Evolutionary conservation across 2,888 invertebrate species (phyloP), one percentile per base, ranked within the genome.

Genomic region (Andrena haemorrhoa): DNA sequence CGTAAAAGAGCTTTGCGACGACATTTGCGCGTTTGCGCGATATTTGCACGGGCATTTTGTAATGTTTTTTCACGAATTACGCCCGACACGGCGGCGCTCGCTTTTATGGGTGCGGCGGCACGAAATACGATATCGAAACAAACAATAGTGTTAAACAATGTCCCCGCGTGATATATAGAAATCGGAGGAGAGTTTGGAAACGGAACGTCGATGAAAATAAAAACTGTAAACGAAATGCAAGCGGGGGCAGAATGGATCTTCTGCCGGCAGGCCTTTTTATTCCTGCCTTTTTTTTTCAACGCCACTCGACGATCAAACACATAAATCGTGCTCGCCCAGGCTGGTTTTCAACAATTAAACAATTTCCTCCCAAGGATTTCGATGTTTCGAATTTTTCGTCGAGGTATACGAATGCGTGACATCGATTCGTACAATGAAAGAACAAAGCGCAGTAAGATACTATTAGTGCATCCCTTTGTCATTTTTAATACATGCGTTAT

Each of bases 111-210:
- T 53, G 68, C 35, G 70, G 51, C 79, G 29, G 23, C 8, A 23
- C 78, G 71, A 83, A 83, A 83, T 78, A 68, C 79, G 83, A 83
- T 71, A 72, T 75, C 78, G 83, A 58, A 61, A 66, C 78, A 78
- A 78, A 83, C 74, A 79, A 78, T 83, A 78, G 83, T 71, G 75
- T 79, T 83, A 83, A 83, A 83, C 83, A 83, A 83, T 83, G 71
- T 70, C 69, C 16, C 23, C 60, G 60, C 49, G 51, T 68, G 61
- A 69, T 47, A 65, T 73, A 73, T 68, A 79, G 74, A 68, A 82
- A 65, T 68, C 56, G 69, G 51, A 60, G 60, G 53, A 53, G 69
- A 29, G 33, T 16, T 53, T 69, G 23, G 35, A 26, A 61, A 35
- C 41, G 75, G 26, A 68, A n/a, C 64, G 69, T 66, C 73, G 61